These are phyloP conservation scores for Glaucopsyche alexis DNA, from an alignment of 2,888 invertebrate species.

Conservation along the genomic window DNA sequence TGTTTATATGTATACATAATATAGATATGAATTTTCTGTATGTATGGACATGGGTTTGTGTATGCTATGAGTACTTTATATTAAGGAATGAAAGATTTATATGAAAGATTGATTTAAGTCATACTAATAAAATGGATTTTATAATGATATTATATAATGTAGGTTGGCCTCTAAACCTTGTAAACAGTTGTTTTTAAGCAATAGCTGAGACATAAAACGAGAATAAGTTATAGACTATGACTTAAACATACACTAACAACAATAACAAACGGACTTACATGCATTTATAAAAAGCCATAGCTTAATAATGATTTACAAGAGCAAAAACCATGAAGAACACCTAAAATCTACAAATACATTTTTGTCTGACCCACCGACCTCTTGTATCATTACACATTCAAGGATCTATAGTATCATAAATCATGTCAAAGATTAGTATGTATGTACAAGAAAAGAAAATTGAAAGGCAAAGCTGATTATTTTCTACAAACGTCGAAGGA, in stretches of 20 bases:
- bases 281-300: constrained; percentile 58
- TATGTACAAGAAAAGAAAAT: not conserved
- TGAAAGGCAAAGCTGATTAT: too few relatives aligned
- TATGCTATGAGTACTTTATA: not conserved
- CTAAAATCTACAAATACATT: constrained; percentile 59
- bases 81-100: not conserved
- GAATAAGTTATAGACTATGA: constrained; percentile 29
- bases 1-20: not conserved
- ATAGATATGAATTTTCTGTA: constrained; percentile 5
- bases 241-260: constrained; percentile 35
- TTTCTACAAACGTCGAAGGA: too few relatives aligned
- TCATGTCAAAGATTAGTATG: constrained; percentile 21
- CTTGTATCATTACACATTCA: constrained; percentile 46
- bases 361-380: constrained; percentile 64
- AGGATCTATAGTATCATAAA: constrained; percentile 26
- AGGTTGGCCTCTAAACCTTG: constrained; percentile 29
- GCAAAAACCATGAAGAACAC: constrained; percentile 70
- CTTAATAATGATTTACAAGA: constrained; percentile 55
- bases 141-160: constrained; percentile 34
- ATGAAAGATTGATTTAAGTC: too few relatives aligned
- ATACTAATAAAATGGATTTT: not conserved
- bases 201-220: constrained; percentile 36
- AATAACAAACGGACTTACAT: constrained; percentile 58
- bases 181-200: constrained; percentile 34
- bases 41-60: not conserved